These are phyloP conservation scores for Ispidina lecontei DNA, from an alignment of 2,797 vertebrate species.

Conservation along the genomic window DNA sequence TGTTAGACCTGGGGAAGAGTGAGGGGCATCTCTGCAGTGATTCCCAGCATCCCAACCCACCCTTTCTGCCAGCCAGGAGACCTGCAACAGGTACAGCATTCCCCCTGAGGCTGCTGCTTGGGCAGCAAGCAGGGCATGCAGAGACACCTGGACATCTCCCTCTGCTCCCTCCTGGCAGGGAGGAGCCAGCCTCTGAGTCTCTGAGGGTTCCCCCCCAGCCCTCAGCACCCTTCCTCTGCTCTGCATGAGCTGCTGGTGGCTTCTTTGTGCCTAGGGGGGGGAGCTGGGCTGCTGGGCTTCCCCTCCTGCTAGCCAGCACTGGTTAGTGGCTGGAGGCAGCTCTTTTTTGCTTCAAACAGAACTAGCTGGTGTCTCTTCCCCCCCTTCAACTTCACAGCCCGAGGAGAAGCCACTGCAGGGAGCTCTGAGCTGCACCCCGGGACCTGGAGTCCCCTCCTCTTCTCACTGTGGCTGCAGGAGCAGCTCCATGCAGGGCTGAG, in stretches of 20 bases:
- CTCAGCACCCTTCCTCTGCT: constrained; percentile 14
- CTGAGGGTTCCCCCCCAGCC: constrained; percentile 21
- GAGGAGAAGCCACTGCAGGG: neutral
- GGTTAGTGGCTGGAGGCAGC: constrained; percentile 28
- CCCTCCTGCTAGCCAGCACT: neutral
- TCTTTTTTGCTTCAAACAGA: neutral
- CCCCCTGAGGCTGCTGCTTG: neutral
- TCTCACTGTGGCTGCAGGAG: neutral
- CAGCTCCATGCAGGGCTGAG: neutral
- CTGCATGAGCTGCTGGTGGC: neutral
- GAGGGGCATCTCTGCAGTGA: neutral
- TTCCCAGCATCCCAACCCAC: rapidly evolving
- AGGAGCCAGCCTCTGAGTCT: neutral
- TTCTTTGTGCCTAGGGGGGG: neutral
- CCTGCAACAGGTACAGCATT: neutral
- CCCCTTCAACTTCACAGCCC: neutral
- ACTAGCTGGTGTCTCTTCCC: neutral
- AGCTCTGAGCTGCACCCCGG: neutral
- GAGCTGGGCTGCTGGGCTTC: constrained; percentile 22
- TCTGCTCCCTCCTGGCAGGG: neutral
- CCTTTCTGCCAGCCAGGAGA: neutral
- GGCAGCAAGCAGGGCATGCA: neutral
- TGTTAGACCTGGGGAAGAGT: neutral
- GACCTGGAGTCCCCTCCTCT: neutral
- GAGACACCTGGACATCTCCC: neutral